Evolutionary conservation across 2,797 vertebrate genomes (phyloP), one percentile per base, ranked within the genome.

Genomic region (Adelosebastes latens): DNA sequence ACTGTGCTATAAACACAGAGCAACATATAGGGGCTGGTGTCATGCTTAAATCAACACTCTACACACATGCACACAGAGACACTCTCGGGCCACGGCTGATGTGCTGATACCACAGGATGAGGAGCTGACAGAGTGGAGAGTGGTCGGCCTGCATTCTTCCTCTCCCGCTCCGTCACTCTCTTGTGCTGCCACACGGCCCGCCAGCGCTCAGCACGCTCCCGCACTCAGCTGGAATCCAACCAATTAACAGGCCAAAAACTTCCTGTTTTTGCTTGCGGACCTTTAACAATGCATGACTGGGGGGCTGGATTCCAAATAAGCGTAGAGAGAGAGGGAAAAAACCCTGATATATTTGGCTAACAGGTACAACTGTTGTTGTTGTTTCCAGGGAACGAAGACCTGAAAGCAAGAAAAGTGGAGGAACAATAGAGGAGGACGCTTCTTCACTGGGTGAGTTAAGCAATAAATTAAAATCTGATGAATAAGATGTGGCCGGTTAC

Each of bases 91-190:
- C 63, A 25, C 13, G 7, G 56, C 65, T 75, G 87, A 90, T 82
- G 25, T 82, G 64, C 81, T 24, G 89, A 93, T 90, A 92, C 69
- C 68, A 27, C 42, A 83, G 73, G 74, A 88, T 80, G 73, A 89
- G 76, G 63, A 90, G 89, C 66, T 89, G 88, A 92, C 87, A 85
- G 89, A 88, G 66, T 20, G 72, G 53, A 87, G 86, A 91, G 90
- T 72, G 58, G 93, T 94, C 74, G 5, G 88, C 61, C 93, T 70
- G 80, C 94, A 94, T 95, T 95, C 88, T 87, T 92, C 42, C 71
- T 46, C 71, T 79, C 65, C 53, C 14, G 74, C 84, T 75, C 91
- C 72, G 82, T 82, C 82, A 42, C 77, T 79, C 83, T 82, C 22
- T 61, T 53, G 75, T 14, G 77, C 72, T 83, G 89, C 84, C 82